phyloP scores from a whole-genome alignment of 2,888 invertebrate genomes.

The Trachelus stipa region DNA sequence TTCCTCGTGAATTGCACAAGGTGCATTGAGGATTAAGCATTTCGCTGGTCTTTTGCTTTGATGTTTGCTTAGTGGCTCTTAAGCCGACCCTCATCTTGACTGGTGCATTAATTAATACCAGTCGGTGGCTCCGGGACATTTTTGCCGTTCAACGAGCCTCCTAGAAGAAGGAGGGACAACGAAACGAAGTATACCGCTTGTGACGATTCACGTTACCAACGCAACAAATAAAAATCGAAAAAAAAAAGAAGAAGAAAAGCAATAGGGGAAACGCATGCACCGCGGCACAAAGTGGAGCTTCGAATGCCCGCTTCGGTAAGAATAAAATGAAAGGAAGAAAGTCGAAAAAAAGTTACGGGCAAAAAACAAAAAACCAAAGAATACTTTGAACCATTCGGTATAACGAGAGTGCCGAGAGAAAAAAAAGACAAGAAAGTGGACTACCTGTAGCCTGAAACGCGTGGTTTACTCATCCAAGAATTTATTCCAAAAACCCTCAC shows the following conservation, averaged over 20 bases:
- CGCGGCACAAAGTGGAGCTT: neutral
- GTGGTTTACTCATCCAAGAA: neutral
- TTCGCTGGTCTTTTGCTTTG: constrained; percentile 48
- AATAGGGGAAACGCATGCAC: neutral
- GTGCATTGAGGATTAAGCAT: constrained; percentile 48
- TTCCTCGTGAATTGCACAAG: constrained; percentile 22
- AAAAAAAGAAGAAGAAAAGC: neutral
- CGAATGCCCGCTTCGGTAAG: neutral
- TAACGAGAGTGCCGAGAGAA: neutral
- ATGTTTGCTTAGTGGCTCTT: constrained; percentile 49
- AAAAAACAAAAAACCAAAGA: neutral
- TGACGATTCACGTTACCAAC: neutral
- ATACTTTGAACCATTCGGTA: neutral
- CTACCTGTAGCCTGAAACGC: neutral
- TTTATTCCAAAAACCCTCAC: neutral
- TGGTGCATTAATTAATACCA: constrained; percentile 12
- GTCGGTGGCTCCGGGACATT: constrained; percentile 9
- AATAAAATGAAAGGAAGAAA: neutral
- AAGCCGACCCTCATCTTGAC: constrained; percentile 16
- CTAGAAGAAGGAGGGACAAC: neutral
- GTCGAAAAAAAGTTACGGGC: neutral
- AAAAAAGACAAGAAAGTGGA: neutral
- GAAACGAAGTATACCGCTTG: neutral
- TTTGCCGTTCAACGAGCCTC: constrained; percentile 1
- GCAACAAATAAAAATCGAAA: neutral